Evolutionary conservation across 2,888 invertebrate genomes (phyloP), one percentile per base, ranked within the genome.

Genomic region (Arrhopalites spinosus): DNA sequence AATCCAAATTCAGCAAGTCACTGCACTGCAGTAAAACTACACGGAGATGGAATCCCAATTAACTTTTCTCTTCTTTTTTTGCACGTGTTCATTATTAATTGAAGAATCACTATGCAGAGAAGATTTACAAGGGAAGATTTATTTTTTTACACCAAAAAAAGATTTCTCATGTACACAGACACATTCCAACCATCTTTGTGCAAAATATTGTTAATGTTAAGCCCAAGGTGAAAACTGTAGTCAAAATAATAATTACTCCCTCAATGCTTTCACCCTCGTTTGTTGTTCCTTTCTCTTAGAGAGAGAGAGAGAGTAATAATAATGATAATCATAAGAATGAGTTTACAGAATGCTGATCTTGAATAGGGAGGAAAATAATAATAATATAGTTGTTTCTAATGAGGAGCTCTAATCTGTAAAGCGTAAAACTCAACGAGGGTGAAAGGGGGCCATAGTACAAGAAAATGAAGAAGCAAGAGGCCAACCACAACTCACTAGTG

Each of bases 301-400:
- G 36, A 36, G 36, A 36, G 36, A 36, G 36, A 36, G 36, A 36
- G 36, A 36, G 36, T 36, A 3, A 36, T 36, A 36, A 36, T 36
- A 36, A n/a, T n/a, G n/a, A 59, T 59, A 20, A 25, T 59, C 59
- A 23, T 25, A 13, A 27, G 15, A 59, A 59, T 59, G 59, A 27
- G 25, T 59, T 59, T 15, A 59, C 59, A 59, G 23, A 59, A 25
- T 59, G 59, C 15, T 59, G 59, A 59, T 20, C 25, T 27, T 59
- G 59, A 59, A 59, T 59, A 59, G 59, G 25, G 13, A 25, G 59
- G 25, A 59, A 25, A 25, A 59, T 59, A 7, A 59, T 59, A 59
- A 59, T 59, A 25, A 25, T 23, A 59, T 13, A 3, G 23, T 27
- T 59, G 25, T 23, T 13, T 7, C 27, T 59, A 59, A 59, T 27